phyloP scores from a whole-genome alignment of 2,113 vertebrate genomes.

The Desmodus rotundus region DNA sequence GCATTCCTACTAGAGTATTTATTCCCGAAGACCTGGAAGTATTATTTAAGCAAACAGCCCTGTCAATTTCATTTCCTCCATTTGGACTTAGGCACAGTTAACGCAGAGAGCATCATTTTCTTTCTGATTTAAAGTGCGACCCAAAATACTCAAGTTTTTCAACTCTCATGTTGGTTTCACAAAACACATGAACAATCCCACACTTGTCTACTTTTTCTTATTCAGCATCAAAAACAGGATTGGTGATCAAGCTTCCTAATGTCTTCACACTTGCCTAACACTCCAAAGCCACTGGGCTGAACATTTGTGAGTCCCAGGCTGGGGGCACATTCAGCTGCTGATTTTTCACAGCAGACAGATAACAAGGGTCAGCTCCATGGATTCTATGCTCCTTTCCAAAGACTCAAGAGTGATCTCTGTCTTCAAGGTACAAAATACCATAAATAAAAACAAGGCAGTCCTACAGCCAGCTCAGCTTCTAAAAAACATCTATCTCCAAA shows the following conservation, averaged over 20 bases:
- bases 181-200: background rate
- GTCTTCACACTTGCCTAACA: conserved; percentile 26
- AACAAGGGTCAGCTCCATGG: background rate
- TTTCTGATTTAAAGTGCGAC: conserved; percentile 39
- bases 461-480: conserved; percentile 13
- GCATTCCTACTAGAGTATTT: conserved; percentile 37
- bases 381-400: conserved; percentile 1
- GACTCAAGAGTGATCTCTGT: conserved; percentile 33
- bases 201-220: conserved; percentile 12
- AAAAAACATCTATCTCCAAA: background rate
- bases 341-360: background rate
- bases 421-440: conserved; percentile 42
- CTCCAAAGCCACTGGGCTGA: background rate
- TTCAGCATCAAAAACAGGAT: background rate
- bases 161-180: background rate
- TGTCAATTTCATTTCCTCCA: conserved; percentile 2
- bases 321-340: background rate
- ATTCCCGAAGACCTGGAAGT: conserved; percentile 47
- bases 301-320: conserved; percentile 22
- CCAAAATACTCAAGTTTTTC: conserved; percentile 16
- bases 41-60: conserved; percentile 47
- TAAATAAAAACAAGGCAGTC: background rate
- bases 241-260: conserved; percentile 7
- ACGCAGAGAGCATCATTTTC: conserved; percentile 43
- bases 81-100: background rate